A percentile compares a stretch with the other conserved stretches of the same genome.
phyloP scores from a whole-genome alignment of 2,797 vertebrate genomes.

The Gephyroberyx darwinii region DNA sequence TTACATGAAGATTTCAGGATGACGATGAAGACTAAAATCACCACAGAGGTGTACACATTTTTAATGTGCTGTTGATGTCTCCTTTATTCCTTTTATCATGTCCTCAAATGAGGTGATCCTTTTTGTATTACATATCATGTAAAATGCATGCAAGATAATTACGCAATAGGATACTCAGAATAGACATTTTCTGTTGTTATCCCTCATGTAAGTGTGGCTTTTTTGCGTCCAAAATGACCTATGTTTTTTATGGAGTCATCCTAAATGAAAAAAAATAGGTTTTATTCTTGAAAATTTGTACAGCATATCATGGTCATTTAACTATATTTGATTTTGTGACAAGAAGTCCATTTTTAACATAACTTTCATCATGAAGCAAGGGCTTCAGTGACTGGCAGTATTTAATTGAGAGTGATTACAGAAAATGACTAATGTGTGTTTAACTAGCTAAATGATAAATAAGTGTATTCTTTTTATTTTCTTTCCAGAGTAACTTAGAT shows the following conservation, averaged over 20 bases:
- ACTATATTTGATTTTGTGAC: constrained; percentile 76
- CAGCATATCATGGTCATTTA: constrained; percentile 83
- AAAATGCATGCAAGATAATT: constrained; percentile 87
- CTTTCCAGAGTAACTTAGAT: constrained; percentile 85
- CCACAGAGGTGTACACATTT: constrained; percentile 92
- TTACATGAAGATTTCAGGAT: constrained; percentile 90
- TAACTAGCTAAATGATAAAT: constrained; percentile 76
- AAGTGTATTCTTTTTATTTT: constrained; percentile 82
- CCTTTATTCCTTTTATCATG: constrained; percentile 84
- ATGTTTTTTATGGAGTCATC: constrained; percentile 78
- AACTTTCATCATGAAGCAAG: constrained; percentile 80
- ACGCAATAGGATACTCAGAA: constrained; percentile 84
- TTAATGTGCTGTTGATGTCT: constrained; percentile 95
- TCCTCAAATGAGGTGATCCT: constrained; percentile 81
- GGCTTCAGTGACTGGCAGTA: constrained; percentile 83
- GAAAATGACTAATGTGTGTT: constrained; percentile 79
- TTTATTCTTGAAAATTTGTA: constrained; percentile 82
- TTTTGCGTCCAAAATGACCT: constrained; percentile 79
- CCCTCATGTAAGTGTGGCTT: constrained; percentile 75
- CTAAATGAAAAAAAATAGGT: constrained; percentile 49
- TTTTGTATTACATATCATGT: constrained; percentile 86
- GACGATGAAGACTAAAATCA: constrained; percentile 87
- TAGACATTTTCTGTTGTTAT: constrained; percentile 82
- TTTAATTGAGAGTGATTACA: constrained; percentile 82
- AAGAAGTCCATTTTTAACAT: constrained; percentile 70